phyloP scores from a whole-genome alignment of 2,797 vertebrate species.

The Rhabdomys pumilio region DNA sequence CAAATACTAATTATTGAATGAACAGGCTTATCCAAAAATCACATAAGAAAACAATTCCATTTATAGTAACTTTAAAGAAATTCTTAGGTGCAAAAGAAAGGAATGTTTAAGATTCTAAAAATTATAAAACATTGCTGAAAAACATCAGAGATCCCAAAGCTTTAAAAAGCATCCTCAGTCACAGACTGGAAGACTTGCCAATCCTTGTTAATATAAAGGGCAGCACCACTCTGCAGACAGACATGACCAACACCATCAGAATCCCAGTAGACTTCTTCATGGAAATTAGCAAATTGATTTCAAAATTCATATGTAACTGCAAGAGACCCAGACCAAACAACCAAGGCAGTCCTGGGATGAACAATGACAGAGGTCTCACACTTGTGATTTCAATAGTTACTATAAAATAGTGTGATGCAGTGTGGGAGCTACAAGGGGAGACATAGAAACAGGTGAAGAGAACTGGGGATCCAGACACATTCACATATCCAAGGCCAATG shows the following conservation, averaged over 20 bases:
- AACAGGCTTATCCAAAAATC: not conserved
- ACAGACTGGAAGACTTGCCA: not conserved
- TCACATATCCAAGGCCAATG: not conserved
- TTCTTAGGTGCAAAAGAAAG: not conserved
- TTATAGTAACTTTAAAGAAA: constrained; percentile 45
- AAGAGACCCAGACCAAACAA: constrained; percentile 16
- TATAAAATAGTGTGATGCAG: not conserved
- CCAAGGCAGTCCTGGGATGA: constrained; percentile 5
- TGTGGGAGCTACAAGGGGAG: not conserved
- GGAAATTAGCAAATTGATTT: not conserved
- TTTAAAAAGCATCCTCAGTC: not conserved
- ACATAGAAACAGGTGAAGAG: not conserved
- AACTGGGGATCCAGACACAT: not conserved
- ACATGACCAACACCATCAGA: not conserved
- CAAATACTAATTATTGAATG: not conserved
- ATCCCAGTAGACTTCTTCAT: not conserved
- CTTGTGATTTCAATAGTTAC: not conserved
- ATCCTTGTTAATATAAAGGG: not conserved
- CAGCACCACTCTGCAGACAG: not conserved
- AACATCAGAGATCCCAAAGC: not conserved
- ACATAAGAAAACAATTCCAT: constrained; percentile 35
- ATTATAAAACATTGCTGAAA: not conserved
- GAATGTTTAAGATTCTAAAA: constrained; percentile 12
- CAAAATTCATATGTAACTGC: constrained; percentile 2
- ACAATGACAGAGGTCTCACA: not conserved